Conservation (phyloP, 1,140 invertebrate genomes). For the Heliconius hermathena region DNA sequence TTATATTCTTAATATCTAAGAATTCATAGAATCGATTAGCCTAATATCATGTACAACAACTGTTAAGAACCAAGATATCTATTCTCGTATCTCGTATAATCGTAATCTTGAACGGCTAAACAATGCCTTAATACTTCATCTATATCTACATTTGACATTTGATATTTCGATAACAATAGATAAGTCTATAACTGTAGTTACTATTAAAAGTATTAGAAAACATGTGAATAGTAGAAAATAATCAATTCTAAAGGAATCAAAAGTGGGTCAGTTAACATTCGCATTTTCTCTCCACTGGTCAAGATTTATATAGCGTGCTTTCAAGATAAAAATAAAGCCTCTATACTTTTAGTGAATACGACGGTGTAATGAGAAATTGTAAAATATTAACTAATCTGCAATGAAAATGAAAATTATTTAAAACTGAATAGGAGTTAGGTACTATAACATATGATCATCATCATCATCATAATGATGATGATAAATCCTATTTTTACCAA, state of each 20-base stretch:
- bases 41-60: background rate
- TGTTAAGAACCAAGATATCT: conserved; percentile 1
- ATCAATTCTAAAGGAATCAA: conserved; percentile 14
- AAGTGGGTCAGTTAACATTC: conserved; percentile 35
- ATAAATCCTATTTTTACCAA: too few species aligned
- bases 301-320: conserved; percentile 34
- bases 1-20: background rate
- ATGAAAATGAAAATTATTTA: too few species aligned
- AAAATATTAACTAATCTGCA: too few species aligned
- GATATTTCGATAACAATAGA: conserved; percentile 49
- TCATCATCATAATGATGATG: too few species aligned
- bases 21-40: background rate
- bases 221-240: conserved; percentile 17
- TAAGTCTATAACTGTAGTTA: conserved; percentile 16
- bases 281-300: conserved; percentile 36
- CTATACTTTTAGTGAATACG: background rate
- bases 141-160: conserved; percentile 54
- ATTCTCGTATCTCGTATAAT: conserved; percentile 10
- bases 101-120: conserved; percentile 26
- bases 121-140: conserved; percentile 54
- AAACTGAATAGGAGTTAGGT: too few species aligned
- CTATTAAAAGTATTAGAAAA: conserved; percentile 17
- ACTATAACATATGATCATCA: too few species aligned
- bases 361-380: background rate
- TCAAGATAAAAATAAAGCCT: conserved; percentile 22